phyloP scores from a whole-genome alignment of 2,113 vertebrate species.

The Sciurus niger region DNA sequence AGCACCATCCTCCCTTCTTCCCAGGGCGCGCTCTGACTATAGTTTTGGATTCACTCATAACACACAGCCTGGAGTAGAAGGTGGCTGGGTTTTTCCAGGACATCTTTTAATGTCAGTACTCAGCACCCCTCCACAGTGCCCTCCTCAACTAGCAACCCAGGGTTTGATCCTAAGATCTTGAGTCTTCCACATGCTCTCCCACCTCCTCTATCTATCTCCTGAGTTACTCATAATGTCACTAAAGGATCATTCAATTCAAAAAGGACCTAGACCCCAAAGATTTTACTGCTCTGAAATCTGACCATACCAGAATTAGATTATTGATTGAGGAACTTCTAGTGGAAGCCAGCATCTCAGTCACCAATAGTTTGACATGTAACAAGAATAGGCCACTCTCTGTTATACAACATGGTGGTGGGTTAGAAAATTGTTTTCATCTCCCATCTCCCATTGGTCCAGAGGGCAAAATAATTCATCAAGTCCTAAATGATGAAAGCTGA shows the following conservation, averaged over 20 bases:
- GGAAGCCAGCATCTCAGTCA: neutral
- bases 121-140: neutral
- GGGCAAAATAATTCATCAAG: slow-evolving; percentile 49
- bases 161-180: neutral
- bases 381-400: neutral
- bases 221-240: neutral
- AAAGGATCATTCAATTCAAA: neutral
- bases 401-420: neutral
- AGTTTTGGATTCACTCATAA: too few relatives aligned
- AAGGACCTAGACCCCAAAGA: neutral
- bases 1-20: neutral
- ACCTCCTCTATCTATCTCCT: neutral
- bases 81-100: neutral
- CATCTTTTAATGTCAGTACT: neutral
- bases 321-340: neutral
- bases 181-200: neutral
- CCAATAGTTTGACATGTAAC: neutral
- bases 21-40: neutral
- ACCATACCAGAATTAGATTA: neutral
- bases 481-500: neutral
- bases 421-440: neutral
- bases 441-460: neutral
- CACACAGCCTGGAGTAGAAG: neutral
- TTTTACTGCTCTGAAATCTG: neutral
- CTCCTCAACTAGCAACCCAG: neutral